Evolutionary conservation across 2,113 vertebrate genomes (phyloP).

Genomic region (Cervus canadensis): DNA sequence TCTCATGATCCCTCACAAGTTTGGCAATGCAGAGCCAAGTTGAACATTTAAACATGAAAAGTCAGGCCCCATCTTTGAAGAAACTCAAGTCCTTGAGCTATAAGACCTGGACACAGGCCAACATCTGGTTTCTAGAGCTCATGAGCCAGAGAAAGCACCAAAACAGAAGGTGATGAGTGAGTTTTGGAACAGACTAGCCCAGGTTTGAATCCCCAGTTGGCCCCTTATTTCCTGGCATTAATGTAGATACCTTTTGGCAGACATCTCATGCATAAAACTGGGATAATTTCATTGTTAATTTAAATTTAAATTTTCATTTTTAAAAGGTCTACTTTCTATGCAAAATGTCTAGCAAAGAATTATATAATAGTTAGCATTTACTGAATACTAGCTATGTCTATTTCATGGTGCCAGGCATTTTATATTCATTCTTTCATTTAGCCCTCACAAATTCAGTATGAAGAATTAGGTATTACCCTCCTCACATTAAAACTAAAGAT

Average conservation of each 20-base stretch:
- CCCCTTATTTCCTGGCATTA: neutral
- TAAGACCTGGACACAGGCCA: neutral
- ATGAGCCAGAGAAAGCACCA: neutral
- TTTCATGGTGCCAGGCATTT: neutral
- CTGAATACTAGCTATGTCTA: neutral
- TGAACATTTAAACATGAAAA: neutral
- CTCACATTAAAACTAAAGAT: neutral
- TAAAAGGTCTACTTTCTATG: neutral
- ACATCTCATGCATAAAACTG: neutral
- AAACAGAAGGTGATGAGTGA: neutral
- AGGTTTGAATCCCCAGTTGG: neutral
- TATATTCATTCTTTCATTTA: neutral
- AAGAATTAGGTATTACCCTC: neutral
- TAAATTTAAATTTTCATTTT: neutral
- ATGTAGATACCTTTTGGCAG: neutral
- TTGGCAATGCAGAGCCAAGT: neutral
- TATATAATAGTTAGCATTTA: neutral
- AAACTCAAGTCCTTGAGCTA: neutral
- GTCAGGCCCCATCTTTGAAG: neutral
- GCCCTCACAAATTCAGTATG: conserved; percentile 1
- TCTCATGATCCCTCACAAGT: neutral
- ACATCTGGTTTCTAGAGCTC: neutral
- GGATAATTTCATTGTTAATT: neutral
- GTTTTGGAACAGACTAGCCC: neutral
- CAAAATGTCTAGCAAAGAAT: conserved; percentile 4